Conservation (phyloP, 2,888 invertebrate genomes). For the Ctenicera cuprea region DNA sequence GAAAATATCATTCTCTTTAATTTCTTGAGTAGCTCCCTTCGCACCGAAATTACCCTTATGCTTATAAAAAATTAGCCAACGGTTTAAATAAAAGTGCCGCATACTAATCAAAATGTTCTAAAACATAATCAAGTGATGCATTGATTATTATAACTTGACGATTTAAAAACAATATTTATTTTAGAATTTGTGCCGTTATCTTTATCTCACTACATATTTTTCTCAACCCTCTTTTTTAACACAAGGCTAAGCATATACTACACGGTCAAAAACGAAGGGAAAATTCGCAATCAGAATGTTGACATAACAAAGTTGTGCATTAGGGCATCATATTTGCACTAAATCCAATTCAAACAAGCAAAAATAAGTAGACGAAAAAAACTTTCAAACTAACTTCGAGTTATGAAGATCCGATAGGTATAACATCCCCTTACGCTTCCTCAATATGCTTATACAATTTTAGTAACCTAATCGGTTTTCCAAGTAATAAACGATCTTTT, state of each 20-base stretch:
- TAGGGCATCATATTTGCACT: slow-evolving; percentile 8
- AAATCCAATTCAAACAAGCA: slow-evolving; percentile 26
- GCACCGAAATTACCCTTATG: no score
- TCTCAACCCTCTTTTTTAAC: slow-evolving; percentile 4
- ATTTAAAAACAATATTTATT: no score
- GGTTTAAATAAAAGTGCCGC: no score
- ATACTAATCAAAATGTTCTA: no score
- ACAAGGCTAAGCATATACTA: neutral
- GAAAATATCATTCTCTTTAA: no score
- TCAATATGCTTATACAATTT: neutral
- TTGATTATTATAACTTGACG: no score
- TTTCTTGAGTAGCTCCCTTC: no score
- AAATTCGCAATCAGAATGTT: slow-evolving; percentile 37
- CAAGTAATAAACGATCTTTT: slow-evolving; percentile 17
- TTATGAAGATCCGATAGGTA: neutral
- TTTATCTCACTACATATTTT: neutral
- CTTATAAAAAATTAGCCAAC: no score
- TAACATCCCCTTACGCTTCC: no score
- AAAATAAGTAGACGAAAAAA: neutral
- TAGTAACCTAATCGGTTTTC: neutral
- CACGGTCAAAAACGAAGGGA: slow-evolving; percentile 33
- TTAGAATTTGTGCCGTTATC: no score
- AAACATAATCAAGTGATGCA: no score
- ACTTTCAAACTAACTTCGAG: no score
- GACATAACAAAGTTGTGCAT: slow-evolving; percentile 30